These are phyloP conservation scores for Gymnoscopelus braueri DNA, from an alignment of 2,797 vertebrate genomes.

Conservation along the genomic window DNA sequence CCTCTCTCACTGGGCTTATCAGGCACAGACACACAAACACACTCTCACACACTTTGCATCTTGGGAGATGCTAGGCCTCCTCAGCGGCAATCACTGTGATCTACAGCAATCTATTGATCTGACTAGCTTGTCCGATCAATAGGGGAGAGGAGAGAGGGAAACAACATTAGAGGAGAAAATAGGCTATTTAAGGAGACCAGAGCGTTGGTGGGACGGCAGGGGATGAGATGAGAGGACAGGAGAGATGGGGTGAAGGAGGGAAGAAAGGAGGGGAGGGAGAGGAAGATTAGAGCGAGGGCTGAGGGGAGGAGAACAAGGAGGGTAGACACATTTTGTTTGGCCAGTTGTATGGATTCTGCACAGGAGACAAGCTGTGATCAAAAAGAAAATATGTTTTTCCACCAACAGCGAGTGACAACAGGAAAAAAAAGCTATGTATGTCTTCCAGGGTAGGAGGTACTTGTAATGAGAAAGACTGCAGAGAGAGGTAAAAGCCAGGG, in stretches of 20 bases:
- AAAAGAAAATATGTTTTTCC: constrained; percentile 65
- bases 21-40: constrained; percentile 12
- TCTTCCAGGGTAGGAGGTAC: too few species aligned
- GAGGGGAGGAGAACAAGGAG: constrained; percentile 2
- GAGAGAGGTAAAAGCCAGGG: too few species aligned
- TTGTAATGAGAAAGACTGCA: too few species aligned
- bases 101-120: constrained; percentile 83
- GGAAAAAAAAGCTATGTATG: constrained; percentile 24
- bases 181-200: constrained; percentile 73
- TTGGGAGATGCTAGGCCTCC: constrained; percentile 64
- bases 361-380: constrained; percentile 34
- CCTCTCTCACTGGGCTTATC: constrained; percentile 59
- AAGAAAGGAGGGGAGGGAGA: too few species aligned
- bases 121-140: constrained; percentile 76
- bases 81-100: constrained; percentile 70
- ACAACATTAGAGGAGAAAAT: constrained; percentile 80
- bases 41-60: constrained; percentile 41
- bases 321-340: constrained; percentile 54
- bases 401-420: constrained; percentile 57
- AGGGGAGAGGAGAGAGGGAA: constrained; percentile 70
- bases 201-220: constrained; percentile 15
- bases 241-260: too few species aligned
- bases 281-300: neutral
- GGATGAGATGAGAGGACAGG: too few species aligned
- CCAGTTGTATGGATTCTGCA: constrained; percentile 52